phyloP scores from a whole-genome alignment of 2,113 vertebrate species.

The Gambusia affinis region DNA sequence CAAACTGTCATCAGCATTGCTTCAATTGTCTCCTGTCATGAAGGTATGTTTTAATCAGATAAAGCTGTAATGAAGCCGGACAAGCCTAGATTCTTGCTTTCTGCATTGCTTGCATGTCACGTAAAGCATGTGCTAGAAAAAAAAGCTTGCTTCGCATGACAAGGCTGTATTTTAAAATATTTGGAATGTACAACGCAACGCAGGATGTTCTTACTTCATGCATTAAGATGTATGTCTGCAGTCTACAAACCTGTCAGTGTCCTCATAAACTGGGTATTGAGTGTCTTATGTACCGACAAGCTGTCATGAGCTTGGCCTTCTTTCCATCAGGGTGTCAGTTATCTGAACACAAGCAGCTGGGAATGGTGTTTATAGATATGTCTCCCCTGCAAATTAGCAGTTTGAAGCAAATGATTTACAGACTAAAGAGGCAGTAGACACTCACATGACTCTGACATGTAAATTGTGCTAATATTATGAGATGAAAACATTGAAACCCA shows the following conservation, averaged over 20 bases:
- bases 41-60: not conserved
- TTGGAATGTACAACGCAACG: slow-evolving; percentile 2
- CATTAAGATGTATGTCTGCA: not conserved
- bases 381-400: slow-evolving; percentile 24
- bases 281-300: not conserved
- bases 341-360: slow-evolving; percentile 52
- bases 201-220: slow-evolving; percentile 18
- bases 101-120: not conserved
- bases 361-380: slow-evolving; percentile 44
- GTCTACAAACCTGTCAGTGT: slow-evolving; percentile 8
- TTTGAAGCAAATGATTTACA: slow-evolving; percentile 32
- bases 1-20: not conserved
- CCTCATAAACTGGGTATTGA: not conserved
- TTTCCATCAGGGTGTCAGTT: slow-evolving; percentile 26
- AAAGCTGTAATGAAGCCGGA: not conserved
- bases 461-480: not conserved
- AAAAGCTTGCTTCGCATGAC: not conserved
- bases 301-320: slow-evolving; percentile 8
- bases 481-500: not conserved
- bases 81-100: not conserved
- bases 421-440: slow-evolving; percentile 16
- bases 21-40: not conserved
- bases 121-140: not conserved
- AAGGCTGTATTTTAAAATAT: not conserved
- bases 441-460: not conserved